Evolutionary conservation across 2,888 invertebrate species (phyloP), one percentile per base, ranked within the genome.

Genomic region (Synergus japonicus): DNA sequence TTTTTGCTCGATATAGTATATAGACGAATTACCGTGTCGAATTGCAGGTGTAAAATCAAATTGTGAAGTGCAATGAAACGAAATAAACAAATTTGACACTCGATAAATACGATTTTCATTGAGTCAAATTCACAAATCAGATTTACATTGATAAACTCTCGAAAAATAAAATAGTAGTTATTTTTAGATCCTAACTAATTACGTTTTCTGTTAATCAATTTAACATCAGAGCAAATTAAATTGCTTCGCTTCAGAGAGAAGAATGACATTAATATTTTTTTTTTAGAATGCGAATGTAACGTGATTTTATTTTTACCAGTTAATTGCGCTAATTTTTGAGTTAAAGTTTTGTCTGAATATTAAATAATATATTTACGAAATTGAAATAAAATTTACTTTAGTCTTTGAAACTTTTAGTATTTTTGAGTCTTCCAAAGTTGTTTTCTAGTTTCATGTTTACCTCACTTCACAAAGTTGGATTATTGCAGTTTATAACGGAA

Each of bases 171-270:
- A 73, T 29, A 2, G 9, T 29, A 0, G 18, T 13, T 54, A 5
- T 73, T 54, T 73, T 73, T 29, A 73, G 37, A 37, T 54, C 49
- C 37, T 9, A n/a, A 37, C 73, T 41, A 73, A 73, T 73, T 54
- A 54, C n/a, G 2, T 54, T 73, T 41, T 15, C n/a, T 10, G 9
- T 37, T 73, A 54, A 54, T 54, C 41, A 73, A 58, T 58, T 73
- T 54, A 18, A 54, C 54, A 54, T n/a, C n/a, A 5, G 37, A n/a
- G 37, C 10, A 73, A 73, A 58, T 73, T 73, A 73, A 10, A 73
- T 73, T 73, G 37, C 37, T 54, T 10, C 29, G n/a, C 54, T n/a
- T 58, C 2, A 73, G 49, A 54, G 73, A 69, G 67, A 67, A 67
- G 69, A 22, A 29, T 46, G 29, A 5, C 29, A 15, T 15, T 29